Percentiles rank a stretch among this genome's conserved stretches.
Evolutionary conservation across 2,888 invertebrate genomes (phyloP).

Genomic region (Cinara cedri): DNA sequence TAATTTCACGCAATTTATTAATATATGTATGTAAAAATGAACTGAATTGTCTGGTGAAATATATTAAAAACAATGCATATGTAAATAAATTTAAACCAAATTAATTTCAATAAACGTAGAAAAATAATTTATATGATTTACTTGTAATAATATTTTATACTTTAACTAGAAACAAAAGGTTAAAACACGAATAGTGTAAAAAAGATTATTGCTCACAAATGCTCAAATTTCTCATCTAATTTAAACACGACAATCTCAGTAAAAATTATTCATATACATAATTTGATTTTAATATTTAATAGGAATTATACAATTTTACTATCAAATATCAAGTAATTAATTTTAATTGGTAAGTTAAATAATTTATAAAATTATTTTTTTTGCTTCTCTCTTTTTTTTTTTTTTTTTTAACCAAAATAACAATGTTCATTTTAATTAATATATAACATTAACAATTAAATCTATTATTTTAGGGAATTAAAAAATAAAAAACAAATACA

Average conservation of each 20-base stretch:
- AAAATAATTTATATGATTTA: slow-evolving; percentile 26
- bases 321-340: slow-evolving; percentile 6
- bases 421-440: neutral
- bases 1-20: neutral
- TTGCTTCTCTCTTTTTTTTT: neutral
- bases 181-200: neutral
- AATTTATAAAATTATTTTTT: no score
- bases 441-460: slow-evolving; percentile 24
- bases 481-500: slow-evolving; percentile 22
- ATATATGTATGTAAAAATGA: neutral
- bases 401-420: neutral
- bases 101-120: slow-evolving; percentile 14
- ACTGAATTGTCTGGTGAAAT: neutral
- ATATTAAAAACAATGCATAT: neutral
- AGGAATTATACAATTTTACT: neutral
- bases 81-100: neutral
- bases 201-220: neutral
- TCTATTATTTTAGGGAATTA: slow-evolving; percentile 6
- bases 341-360: neutral
- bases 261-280: neutral
- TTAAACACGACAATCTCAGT: neutral
- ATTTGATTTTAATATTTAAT: slow-evolving; percentile 5
- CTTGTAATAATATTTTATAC: neutral
- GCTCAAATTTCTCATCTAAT: neutral
- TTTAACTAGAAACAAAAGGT: neutral